phyloP scores from a whole-genome alignment of 2,888 invertebrate genomes.

The Spatulosminthurus flaviceps region DNA sequence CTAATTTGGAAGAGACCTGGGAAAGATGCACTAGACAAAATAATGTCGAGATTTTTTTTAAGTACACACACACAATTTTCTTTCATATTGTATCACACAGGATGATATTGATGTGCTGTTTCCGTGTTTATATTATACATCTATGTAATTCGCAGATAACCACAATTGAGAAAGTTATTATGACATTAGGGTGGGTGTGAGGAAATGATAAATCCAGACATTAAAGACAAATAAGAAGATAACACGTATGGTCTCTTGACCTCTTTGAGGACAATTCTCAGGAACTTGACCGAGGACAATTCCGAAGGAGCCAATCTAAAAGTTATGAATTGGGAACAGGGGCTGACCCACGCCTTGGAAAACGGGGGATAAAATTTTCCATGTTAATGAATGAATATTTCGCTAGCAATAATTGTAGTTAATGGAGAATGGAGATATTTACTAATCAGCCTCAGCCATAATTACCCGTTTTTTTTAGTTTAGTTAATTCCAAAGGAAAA shows the following conservation, averaged over 20 bases:
- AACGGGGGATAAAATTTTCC: no score
- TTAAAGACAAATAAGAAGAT: constrained; percentile 9
- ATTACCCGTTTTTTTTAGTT: no score
- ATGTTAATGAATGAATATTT: no score
- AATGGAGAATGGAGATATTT: no score
- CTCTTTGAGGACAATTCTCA: constrained; percentile 18
- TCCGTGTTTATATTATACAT: not conserved
- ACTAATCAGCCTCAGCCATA: no score
- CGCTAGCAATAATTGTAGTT: no score
- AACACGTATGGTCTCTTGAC: constrained; percentile 23
- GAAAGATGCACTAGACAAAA: not conserved
- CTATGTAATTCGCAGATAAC: not conserved
- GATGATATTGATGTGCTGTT: not conserved
- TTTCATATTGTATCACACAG: not conserved
- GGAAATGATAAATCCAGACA: constrained; percentile 14
- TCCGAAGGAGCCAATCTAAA: no score
- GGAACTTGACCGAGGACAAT: no score
- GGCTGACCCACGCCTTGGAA: no score
- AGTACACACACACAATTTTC: not conserved
- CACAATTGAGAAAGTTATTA: constrained; percentile 28
- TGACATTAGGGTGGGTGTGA: constrained; percentile 32
- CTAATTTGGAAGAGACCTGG: constrained; percentile 19
- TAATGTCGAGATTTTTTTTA: not conserved
- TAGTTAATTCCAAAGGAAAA: no score
- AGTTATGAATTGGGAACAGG: not conserved